Base-by-base conservation (phyloP, 2,113 vertebrate genomes). In the Coryphaenoides rupestris region DNA sequence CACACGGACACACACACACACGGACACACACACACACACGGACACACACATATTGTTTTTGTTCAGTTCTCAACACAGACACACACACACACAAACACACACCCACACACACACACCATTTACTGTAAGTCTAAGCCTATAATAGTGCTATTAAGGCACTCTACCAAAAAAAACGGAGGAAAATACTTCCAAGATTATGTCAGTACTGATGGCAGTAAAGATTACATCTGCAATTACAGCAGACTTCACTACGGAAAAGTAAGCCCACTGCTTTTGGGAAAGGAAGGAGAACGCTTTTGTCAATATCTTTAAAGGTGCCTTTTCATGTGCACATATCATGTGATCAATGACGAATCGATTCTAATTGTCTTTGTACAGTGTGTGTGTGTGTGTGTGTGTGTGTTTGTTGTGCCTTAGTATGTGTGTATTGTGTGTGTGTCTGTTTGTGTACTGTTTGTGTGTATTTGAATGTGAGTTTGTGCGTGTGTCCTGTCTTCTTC, bases 171-270 rank as follows among this genome's bases (percentile, higher is more conserved):
- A 78, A 1, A 53, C 40, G 78, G 60, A 84, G 72, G 81, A 17
- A 23, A 81, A 81, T 81, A 76, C 79, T 77, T 80, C 70, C 55
- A 79, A 81, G 83, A 78, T 75, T 81, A 58, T 68, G 76, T 67
- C 81, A 75, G 68, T 83, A 77, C 82, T 79, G 66, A 76, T 56
- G 23, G 74, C 72, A 59, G 66, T 77, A 83, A 78, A 82, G 72
- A 74, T 63, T 57, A 78, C 63, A 76, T 69, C 68, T 61, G 75
- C 77, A 75, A 77, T 84, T 79, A 82, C 65, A 53, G 63, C 68
- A 62, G 69, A 84, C 78, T 83, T 78, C 72, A 86, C 74, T 76
- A 63, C 77, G 73, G 64, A 68, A 78, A 75, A 64, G 82, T 67
- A 61, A 80, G 66, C 23, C 9, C 6, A 21, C 4, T 10, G 65